Evolutionary conservation across 2,888 invertebrate genomes (phyloP).

Genomic region (Apotomis capreana): DNA sequence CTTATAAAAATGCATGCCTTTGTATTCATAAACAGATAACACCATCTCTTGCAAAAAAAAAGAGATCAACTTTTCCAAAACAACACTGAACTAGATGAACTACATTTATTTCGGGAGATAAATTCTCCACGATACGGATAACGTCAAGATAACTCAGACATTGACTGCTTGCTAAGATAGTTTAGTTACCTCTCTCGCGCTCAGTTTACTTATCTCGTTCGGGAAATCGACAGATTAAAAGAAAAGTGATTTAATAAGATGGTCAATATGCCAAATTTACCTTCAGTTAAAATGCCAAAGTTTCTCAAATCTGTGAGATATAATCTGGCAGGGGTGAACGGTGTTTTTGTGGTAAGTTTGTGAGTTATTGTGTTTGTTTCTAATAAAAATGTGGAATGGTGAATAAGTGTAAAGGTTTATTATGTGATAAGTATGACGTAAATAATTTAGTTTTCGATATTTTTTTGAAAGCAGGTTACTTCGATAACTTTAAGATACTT

Average conservation of each 20-base stretch:
- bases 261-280: slow-evolving; percentile 53
- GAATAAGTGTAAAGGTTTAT: no score
- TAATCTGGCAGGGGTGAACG: slow-evolving; percentile 88
- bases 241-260: slow-evolving; percentile 23
- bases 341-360: slow-evolving; percentile 88
- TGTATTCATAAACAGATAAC: no score
- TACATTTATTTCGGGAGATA: slow-evolving; percentile 33
- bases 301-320: slow-evolving; percentile 84
- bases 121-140: slow-evolving; percentile 37
- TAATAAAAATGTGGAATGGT: no score
- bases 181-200: slow-evolving; percentile 64
- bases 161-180: slow-evolving; percentile 60
- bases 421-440: no score
- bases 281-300: slow-evolving; percentile 80
- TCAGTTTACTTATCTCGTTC: slow-evolving; percentile 57
- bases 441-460: no score
- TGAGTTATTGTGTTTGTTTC: background rate
- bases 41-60: background rate
- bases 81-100: slow-evolving; percentile 24
- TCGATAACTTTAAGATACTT: no score
- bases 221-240: slow-evolving; percentile 45
- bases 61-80: slow-evolving; percentile 9
- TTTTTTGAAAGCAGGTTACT: no score
- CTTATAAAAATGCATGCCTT: no score
- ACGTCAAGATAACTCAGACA: slow-evolving; percentile 74